These are phyloP conservation scores for Scytalopus superciliaris DNA, from an alignment of 2,113 vertebrate genomes.

Conservation along the genomic window DNA sequence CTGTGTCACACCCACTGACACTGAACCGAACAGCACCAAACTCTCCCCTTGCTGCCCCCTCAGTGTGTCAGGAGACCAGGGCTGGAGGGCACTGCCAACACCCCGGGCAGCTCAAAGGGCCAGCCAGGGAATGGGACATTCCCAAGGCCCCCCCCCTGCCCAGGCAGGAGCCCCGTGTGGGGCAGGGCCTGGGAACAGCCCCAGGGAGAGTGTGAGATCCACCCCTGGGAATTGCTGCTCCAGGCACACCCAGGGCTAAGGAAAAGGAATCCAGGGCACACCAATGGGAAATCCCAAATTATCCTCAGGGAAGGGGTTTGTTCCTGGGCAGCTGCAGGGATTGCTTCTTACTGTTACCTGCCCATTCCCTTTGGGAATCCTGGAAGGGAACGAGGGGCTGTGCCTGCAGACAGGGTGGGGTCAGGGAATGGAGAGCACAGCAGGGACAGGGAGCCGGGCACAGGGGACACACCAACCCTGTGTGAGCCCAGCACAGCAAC, in stretches of 20 bases:
- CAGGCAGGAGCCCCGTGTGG: background rate
- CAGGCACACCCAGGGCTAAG: background rate
- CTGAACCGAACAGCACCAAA: background rate
- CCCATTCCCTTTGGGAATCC: background rate
- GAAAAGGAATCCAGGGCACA: background rate
- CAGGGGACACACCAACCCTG: background rate
- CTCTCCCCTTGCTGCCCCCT: too few relatives aligned
- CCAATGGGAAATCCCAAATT: background rate
- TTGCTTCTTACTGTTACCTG: background rate
- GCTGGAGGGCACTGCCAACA: background rate
- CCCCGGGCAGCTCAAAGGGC: background rate
- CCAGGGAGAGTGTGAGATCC: accelerated
- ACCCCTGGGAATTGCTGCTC: background rate
- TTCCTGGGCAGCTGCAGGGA: background rate
- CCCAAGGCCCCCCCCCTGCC: background rate
- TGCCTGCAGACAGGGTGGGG: background rate
- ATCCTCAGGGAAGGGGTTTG: background rate
- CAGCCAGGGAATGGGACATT: background rate
- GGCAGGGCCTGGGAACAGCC: background rate
- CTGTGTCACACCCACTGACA: background rate
- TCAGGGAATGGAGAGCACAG: background rate
- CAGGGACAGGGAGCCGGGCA: accelerated
- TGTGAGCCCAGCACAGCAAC: background rate
- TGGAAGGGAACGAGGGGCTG: background rate
- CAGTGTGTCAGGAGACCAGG: too few relatives aligned